These are phyloP conservation scores for Xiphias gladius DNA, from an alignment of 2,113 vertebrate genomes.

Conservation along the genomic window DNA sequence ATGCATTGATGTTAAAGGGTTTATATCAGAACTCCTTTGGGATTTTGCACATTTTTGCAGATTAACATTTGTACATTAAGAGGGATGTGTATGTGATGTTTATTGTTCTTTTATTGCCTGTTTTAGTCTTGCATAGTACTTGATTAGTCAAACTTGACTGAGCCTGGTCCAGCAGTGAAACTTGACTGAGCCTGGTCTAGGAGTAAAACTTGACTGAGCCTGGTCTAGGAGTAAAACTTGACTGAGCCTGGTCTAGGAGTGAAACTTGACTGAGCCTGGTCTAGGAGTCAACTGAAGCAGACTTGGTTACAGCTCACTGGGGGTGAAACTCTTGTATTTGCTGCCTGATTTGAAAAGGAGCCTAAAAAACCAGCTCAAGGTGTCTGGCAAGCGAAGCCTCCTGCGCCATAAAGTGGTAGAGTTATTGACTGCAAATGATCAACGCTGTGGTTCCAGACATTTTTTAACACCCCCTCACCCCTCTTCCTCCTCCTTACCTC, in stretches of 20 bases:
- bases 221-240: not conserved
- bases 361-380: constrained; percentile 82
- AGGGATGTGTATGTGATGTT: not conserved
- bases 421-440: constrained; percentile 91
- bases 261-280: not conserved
- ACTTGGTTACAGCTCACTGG: constrained; percentile 37
- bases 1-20: not conserved
- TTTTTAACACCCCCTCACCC: constrained; percentile 81
- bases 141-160: not conserved
- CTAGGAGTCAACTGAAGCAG: not conserved
- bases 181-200: too few species aligned
- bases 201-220: not conserved
- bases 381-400: constrained; percentile 79
- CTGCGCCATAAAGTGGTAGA: constrained; percentile 88
- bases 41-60: not conserved
- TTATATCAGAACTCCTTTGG: not conserved
- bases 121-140: not conserved
- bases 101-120: constrained; percentile 1
- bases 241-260: not conserved
- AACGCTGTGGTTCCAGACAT: constrained; percentile 91
- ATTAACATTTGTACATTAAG: not conserved
- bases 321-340: constrained; percentile 43
- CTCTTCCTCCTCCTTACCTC: constrained; percentile 83
- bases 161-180: too few species aligned
- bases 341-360: constrained; percentile 53